Percentiles rank a stretch among this genome's conserved stretches.
These are phyloP conservation scores for Drosophila rubida DNA, from an alignment of 2,888 invertebrate genomes.

Conservation along the genomic window DNA sequence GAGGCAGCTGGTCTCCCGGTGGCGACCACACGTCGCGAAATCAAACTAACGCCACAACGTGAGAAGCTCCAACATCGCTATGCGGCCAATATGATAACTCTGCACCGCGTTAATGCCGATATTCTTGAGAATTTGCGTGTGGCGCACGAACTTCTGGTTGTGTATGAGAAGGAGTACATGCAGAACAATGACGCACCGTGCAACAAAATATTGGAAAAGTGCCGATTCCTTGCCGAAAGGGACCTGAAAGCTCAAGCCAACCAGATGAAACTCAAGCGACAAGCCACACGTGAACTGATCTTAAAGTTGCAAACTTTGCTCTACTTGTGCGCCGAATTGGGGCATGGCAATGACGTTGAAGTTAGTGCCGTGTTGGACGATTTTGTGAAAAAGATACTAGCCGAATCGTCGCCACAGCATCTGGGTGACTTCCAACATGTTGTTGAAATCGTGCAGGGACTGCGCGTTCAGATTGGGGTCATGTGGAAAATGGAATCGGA, in stretches of 20 bases:
- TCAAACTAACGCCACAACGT: slow-evolving; percentile 23
- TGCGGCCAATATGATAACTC: slow-evolving; percentile 34
- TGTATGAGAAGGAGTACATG: slow-evolving; percentile 20
- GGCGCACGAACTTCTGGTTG: slow-evolving; percentile 32
- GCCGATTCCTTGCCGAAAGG: slow-evolving; percentile 48
- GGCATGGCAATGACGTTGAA: slow-evolving; percentile 33
- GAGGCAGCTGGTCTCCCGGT: neutral
- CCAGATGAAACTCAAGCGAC: neutral
- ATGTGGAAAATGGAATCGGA: slow-evolving; percentile 9
- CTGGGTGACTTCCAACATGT: slow-evolving; percentile 2
- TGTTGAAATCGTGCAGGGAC: slow-evolving; percentile 5
- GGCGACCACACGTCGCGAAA: slow-evolving; percentile 37
- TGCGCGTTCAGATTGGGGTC: slow-evolving; percentile 22
- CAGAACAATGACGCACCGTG: slow-evolving; percentile 2
- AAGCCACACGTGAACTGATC: slow-evolving; percentile 30
- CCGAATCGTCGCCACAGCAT: slow-evolving; percentile 27
- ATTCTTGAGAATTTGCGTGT: slow-evolving; percentile 41
- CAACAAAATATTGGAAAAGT: slow-evolving; percentile 34
- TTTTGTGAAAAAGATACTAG: slow-evolving; percentile 25
- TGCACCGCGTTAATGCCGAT: slow-evolving; percentile 51
- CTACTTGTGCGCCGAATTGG: slow-evolving; percentile 43
- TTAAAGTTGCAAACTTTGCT: slow-evolving; percentile 51
- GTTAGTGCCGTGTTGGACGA: slow-evolving; percentile 36
- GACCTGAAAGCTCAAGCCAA: slow-evolving; percentile 34
- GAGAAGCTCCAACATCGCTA: slow-evolving; percentile 49